Conservation (phyloP, 1,140 invertebrate genomes). For the Uloborus diversus region DNA sequence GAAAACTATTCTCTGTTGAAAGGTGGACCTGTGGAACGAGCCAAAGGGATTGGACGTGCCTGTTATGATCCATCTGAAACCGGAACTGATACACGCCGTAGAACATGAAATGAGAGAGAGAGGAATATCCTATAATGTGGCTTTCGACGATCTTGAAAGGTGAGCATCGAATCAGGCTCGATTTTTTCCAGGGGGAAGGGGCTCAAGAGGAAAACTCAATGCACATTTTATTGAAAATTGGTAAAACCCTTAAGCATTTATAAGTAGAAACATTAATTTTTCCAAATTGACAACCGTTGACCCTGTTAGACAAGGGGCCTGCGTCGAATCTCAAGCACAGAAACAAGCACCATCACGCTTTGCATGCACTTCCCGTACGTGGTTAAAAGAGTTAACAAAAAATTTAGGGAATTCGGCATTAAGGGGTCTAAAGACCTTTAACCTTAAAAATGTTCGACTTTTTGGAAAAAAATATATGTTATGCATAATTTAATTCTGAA, state of each 20-base stretch:
- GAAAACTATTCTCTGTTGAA: neutral
- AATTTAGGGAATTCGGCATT: too few relatives aligned
- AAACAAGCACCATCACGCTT: too few relatives aligned
- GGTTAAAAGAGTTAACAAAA: too few relatives aligned
- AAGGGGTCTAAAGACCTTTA: too few relatives aligned
- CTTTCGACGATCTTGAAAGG: conserved; percentile 39
- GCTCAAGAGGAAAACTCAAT: neutral
- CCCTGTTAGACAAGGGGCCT: neutral
- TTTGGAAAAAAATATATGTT: too few relatives aligned
- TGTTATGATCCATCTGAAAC: conserved; percentile 30
- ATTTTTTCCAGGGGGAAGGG: too few relatives aligned
- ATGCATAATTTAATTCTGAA: too few relatives aligned
- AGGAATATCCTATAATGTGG: conserved; percentile 14
- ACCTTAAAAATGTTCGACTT: too few relatives aligned
- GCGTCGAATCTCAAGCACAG: too few relatives aligned
- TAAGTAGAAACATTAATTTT: neutral
- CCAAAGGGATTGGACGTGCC: neutral
- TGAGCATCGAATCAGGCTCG: neutral
- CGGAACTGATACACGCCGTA: conserved; percentile 1
- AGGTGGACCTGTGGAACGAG: conserved; percentile 53
- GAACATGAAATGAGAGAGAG: conserved; percentile 4
- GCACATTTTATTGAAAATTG: neutral
- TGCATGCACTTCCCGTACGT: too few relatives aligned
- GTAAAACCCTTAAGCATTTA: neutral
- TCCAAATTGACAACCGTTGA: neutral